Conservation (phyloP, 1,140 invertebrate genomes). For the Tetranychus urticae region DNA sequence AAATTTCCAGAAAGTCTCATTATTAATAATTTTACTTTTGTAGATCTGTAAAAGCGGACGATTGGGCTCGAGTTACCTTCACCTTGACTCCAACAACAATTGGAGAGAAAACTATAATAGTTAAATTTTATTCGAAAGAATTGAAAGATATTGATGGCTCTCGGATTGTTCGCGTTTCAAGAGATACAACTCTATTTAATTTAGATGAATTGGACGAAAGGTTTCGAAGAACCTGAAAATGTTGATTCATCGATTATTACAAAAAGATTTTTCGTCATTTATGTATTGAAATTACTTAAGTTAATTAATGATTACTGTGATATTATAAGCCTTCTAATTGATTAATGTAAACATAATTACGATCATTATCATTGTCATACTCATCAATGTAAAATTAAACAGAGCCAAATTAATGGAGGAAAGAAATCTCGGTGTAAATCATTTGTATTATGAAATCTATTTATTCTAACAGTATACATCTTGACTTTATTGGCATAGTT, state of each 20-base stretch:
- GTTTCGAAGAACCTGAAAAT: not conserved
- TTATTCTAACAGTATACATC: not conserved
- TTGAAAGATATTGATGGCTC: constrained; percentile 61
- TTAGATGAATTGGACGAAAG: not conserved
- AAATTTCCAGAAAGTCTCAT: not conserved
- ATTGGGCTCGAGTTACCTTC: constrained; percentile 38
- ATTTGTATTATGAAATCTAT: not conserved
- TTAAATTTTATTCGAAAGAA: constrained; percentile 55
- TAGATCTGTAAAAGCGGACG: constrained; percentile 31
- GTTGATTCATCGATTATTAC: too few species aligned
- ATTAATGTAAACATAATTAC: too few species aligned
- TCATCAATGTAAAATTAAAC: too few species aligned
- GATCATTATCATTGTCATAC: too few species aligned
- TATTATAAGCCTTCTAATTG: too few species aligned
- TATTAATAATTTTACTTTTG: not conserved
- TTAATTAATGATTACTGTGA: too few species aligned
- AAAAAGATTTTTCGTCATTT: too few species aligned
- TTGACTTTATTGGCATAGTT: not conserved
- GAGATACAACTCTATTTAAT: not conserved
- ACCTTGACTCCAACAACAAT: constrained; percentile 40
- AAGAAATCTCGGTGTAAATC: not conserved
- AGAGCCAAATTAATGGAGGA: too few species aligned
- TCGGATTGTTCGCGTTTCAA: constrained; percentile 20
- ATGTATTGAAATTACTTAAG: too few species aligned
- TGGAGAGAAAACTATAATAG: constrained; percentile 46